Conservation (phyloP, 2,797 vertebrate genomes). For the Synaphobranchus kaupii region DNA sequence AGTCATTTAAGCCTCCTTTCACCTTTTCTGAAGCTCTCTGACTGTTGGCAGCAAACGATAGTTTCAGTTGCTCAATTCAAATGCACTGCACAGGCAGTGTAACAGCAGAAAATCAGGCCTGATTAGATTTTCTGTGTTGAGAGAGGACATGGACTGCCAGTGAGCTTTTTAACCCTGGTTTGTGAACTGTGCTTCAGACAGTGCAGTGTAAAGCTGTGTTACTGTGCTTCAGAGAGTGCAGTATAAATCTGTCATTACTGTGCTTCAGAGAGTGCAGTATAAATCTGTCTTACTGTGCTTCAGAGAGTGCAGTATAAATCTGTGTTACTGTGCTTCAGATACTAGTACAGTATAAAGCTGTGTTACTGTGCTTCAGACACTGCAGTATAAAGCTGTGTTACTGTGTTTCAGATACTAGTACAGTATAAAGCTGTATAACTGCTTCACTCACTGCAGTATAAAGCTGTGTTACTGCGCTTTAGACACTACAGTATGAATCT, state of each 20-base stretch:
- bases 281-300: no score
- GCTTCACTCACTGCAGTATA: no score
- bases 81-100: neutral
- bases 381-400: neutral
- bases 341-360: neutral
- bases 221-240: neutral
- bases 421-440: no score
- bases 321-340: no score
- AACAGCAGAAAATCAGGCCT: no score
- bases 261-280: neutral
- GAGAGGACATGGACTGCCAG: neutral
- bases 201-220: neutral
- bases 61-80: neutral
- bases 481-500: no score
- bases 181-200: neutral
- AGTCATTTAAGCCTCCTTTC: constrained; percentile 40
- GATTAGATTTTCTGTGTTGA: no score
- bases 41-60: neutral
- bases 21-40: neutral
- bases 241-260: neutral
- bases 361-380: no score
- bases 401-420: no score
- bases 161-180: neutral
- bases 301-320: neutral
- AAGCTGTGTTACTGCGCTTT: no score